phyloP scores from a whole-genome alignment of 1,140 invertebrate genomes.

The Proales similis region DNA sequence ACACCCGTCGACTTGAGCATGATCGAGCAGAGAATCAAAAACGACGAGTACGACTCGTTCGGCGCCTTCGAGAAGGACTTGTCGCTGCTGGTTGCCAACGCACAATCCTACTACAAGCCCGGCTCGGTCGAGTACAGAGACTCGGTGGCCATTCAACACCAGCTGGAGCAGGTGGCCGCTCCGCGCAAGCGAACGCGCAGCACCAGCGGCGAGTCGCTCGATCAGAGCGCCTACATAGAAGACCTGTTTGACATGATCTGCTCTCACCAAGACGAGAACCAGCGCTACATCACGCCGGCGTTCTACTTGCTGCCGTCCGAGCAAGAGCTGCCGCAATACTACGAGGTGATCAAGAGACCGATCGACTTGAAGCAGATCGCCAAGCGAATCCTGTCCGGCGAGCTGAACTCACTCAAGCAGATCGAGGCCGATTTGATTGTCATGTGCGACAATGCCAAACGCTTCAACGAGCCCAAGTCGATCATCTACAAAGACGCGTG shows the following conservation, averaged over 20 bases:
- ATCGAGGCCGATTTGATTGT: slow-evolving; percentile 85
- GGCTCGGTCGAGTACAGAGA: too few species aligned
- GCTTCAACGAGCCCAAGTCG: slow-evolving; percentile 92
- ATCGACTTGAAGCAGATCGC: slow-evolving; percentile 88
- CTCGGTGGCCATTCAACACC: too few species aligned
- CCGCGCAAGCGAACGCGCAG: too few species aligned
- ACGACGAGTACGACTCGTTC: slow-evolving; percentile 60
- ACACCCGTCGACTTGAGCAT: slow-evolving; percentile 93
- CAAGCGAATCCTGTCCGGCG: slow-evolving; percentile 50
- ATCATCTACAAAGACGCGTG: slow-evolving; percentile 94
- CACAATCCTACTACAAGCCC: not conserved
- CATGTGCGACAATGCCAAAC: slow-evolving; percentile 81
- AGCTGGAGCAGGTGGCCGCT: too few species aligned
- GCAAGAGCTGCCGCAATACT: slow-evolving; percentile 87
- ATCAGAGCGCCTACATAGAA: slow-evolving; percentile 22
- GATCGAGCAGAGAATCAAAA: slow-evolving; percentile 78
- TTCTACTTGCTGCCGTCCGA: slow-evolving; percentile 91
- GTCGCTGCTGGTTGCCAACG: not conserved
- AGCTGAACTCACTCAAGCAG: slow-evolving; percentile 75
- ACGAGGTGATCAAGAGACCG: slow-evolving; percentile 90
- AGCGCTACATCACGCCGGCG: slow-evolving; percentile 76
- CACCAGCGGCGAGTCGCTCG: too few species aligned
- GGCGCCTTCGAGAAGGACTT: slow-evolving; percentile 18
- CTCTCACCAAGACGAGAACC: slow-evolving; percentile 49
- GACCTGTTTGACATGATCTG: slow-evolving; percentile 28